These are phyloP conservation scores for Plutomurus gul DNA, from an alignment of 1,140 invertebrate genomes.

Conservation along the genomic window DNA sequence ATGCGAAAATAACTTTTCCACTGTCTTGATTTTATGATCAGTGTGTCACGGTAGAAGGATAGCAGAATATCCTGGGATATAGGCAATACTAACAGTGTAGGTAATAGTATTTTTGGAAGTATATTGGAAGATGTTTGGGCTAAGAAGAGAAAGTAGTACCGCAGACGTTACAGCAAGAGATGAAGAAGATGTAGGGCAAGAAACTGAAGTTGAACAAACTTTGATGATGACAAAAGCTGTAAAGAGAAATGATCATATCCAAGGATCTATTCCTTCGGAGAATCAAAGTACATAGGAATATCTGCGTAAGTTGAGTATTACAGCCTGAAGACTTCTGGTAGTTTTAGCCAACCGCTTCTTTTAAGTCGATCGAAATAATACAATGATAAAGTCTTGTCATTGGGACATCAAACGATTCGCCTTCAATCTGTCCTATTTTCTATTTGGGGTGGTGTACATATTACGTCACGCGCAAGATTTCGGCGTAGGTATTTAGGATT, in stretches of 20 bases:
- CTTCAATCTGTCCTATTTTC: no score
- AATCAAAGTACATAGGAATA: no score
- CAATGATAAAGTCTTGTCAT: no score
- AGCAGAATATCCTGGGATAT: background rate
- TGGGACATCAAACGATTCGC: no score
- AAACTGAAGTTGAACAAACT: conserved; percentile 18
- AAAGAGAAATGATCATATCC: background rate
- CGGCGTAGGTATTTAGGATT: no score
- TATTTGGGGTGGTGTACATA: no score
- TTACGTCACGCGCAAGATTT: no score
- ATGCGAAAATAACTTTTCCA: background rate
- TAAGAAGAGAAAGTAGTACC: background rate
- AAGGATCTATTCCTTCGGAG: no score
- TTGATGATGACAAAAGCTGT: conserved; percentile 18
- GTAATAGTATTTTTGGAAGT: background rate
- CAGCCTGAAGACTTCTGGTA: no score
- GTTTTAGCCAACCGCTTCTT: no score
- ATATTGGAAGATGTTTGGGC: background rate
- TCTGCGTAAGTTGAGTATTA: no score
- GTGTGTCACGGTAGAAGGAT: background rate
- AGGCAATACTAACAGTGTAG: background rate
- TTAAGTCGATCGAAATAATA: no score
- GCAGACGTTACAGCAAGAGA: background rate
- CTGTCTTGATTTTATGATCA: background rate
- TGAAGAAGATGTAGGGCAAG: conserved; percentile 4